phyloP scores from a whole-genome alignment of 2,113 vertebrate species.

The Tragelaphus strepsiceros region DNA sequence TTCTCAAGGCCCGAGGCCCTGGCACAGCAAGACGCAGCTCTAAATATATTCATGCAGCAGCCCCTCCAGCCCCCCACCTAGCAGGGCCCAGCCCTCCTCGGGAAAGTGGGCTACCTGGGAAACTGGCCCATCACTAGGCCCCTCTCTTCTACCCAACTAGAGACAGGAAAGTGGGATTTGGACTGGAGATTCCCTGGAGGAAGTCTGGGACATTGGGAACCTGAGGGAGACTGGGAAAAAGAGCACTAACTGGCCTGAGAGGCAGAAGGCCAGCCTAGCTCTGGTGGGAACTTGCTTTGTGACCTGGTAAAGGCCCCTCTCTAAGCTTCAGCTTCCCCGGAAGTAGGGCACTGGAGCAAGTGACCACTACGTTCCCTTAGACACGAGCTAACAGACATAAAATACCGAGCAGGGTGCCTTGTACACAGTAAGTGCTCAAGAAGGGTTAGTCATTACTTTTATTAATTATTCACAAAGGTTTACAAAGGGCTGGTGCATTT shows the following conservation, averaged over 20 bases:
- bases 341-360: neutral
- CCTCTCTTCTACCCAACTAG: neutral
- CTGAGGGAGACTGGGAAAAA: neutral
- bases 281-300: neutral
- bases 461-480: neutral
- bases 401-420: neutral
- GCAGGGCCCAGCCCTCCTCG: conserved; percentile 17
- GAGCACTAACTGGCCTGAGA: neutral
- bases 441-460: neutral
- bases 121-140: neutral
- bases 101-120: conserved; percentile 40
- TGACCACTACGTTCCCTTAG: neutral
- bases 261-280: neutral
- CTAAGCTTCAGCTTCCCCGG: neutral
- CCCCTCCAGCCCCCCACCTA: conserved; percentile 34
- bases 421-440: neutral
- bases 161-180: neutral
- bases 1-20: conserved; percentile 73
- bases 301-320: neutral
- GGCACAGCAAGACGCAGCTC: conserved; percentile 69
- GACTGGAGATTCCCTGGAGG: neutral
- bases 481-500: neutral
- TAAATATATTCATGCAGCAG: conserved; percentile 71
- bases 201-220: neutral
- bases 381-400: neutral